A percentile compares a stretch with the other conserved stretches of the same genome.
phyloP scores from a whole-genome alignment of 2,113 vertebrate genomes.

The Siphamia tubifer region DNA sequence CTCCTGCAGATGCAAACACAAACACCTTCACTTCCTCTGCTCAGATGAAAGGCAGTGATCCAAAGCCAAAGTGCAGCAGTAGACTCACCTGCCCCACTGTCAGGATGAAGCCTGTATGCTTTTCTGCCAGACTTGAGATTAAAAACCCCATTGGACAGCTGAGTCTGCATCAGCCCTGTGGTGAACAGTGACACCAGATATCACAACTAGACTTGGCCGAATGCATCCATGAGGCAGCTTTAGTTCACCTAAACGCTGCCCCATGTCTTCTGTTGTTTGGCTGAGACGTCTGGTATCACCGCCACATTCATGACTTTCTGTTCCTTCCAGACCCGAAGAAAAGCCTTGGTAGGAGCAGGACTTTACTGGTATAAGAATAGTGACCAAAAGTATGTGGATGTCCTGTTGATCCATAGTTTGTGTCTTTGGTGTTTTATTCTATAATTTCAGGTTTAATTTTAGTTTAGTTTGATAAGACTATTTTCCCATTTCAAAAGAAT shows the following conservation, averaged over 20 bases:
- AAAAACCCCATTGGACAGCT: conserved; percentile 84
- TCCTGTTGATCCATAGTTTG: too few species aligned
- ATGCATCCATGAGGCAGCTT: conserved; percentile 84
- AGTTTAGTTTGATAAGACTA: too few species aligned
- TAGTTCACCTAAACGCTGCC: conserved; percentile 87
- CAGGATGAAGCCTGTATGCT: conserved; percentile 87
- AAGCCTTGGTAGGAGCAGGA: too few species aligned
- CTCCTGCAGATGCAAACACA: conserved; percentile 83
- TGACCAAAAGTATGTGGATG: too few species aligned
- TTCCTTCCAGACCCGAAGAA: too few species aligned
- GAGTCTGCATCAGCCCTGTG: conserved; percentile 85
- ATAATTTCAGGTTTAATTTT: too few species aligned
- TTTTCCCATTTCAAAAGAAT: too few species aligned
- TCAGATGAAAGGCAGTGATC: too few species aligned
- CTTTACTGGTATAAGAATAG: too few species aligned
- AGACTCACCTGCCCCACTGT: conserved; percentile 80
- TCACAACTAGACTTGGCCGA: conserved; percentile 82
- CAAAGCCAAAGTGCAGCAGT: neutral
- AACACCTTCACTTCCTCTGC: conserved; percentile 13
- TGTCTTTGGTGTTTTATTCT: too few species aligned
- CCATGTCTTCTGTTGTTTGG: conserved; percentile 76
- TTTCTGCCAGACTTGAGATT: conserved; percentile 92
- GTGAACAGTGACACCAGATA: conserved; percentile 95
- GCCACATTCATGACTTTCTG: neutral
- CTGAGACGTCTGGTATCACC: conserved; percentile 80